Conservation (phyloP, 2,113 vertebrate genomes). For the Hystrix cristata region DNA sequence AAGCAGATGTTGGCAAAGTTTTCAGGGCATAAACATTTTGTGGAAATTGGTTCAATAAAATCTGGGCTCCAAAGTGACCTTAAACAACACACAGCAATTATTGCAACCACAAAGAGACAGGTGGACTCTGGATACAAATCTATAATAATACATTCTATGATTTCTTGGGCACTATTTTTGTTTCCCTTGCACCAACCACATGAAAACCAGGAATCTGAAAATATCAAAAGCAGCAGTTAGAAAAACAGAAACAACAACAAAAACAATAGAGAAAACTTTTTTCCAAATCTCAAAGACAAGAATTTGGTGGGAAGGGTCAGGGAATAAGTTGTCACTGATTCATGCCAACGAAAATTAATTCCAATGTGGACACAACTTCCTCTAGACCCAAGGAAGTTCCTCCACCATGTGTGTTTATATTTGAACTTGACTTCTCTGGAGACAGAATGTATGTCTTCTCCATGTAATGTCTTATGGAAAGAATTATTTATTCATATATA, state of each 20-base stretch:
- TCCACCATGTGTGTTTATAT: neutral
- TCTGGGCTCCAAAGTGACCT: neutral
- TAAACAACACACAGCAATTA: constrained; percentile 15
- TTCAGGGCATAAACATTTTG: constrained; percentile 7
- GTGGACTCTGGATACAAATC: neutral
- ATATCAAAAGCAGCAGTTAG: neutral
- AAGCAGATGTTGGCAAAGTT: constrained; percentile 52
- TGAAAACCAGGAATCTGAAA: constrained; percentile 34
- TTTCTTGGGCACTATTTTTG: constrained; percentile 11
- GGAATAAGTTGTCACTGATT: neutral
- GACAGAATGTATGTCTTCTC: neutral
- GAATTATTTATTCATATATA: neutral
- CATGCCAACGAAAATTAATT: neutral
- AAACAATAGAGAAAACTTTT: neutral
- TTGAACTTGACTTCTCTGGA: neutral
- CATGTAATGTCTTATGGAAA: neutral
- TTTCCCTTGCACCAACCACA: neutral
- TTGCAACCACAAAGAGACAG: neutral
- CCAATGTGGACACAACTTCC: neutral
- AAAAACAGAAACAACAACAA: neutral
- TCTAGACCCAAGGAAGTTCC: neutral
- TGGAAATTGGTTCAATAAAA: constrained; percentile 54
- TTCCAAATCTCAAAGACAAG: neutral
- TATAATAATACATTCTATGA: neutral
- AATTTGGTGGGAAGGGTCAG: neutral